Base-by-base conservation (phyloP, 2,797 vertebrate species). In the Intellagama lesueurii region DNA sequence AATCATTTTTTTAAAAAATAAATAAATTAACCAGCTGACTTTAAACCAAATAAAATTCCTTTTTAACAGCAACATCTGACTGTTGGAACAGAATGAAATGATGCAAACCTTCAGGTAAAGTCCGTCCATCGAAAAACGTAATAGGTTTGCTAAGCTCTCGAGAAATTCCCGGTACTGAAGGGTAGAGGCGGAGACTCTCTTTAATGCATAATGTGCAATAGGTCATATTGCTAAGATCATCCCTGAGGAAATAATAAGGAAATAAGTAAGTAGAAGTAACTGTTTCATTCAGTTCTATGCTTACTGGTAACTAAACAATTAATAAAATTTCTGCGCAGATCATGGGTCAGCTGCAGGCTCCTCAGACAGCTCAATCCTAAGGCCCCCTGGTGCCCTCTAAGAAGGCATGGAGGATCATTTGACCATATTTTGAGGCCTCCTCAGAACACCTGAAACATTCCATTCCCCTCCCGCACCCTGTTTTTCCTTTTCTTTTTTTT, bases 161-260 rank as follows among this genome's bases (percentile, higher is more conserved):
- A 90, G 96, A 90, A 0, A 98, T 94, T 0, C 76, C 77, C 6
- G 97, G 95, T 7, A 98, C 95, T 0, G 98, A 97, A 1, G 99
- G 98, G 92, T 97, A 97, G 44, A 99, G 92, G 3, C 98, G 98
- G 32, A 99, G 93, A 1, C 96, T 97, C 93, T 99, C 99, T 92
- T 99, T 99, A 92, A 99, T 98, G 92, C 98, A 99, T 98, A 98
- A 98, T 0, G 98, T 98, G 69, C 97, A 98, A 92, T 99, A 99
- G 0, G 97, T 95, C 92, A 99, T 97, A 95, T 98, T 97, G 93
- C 82, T 96, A 2, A 99, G 97, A 89, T 98, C 97, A 66, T 98
- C 98, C 98, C 98, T 99, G 94, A 66, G 24, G 92, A 95, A 32
- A 2, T 95, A 87, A 0, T 0, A 19, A 28, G 77, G 17, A 52